These are phyloP conservation scores for Microctonus brassicae DNA, from an alignment of 2,888 invertebrate genomes.

Conservation along the genomic window DNA sequence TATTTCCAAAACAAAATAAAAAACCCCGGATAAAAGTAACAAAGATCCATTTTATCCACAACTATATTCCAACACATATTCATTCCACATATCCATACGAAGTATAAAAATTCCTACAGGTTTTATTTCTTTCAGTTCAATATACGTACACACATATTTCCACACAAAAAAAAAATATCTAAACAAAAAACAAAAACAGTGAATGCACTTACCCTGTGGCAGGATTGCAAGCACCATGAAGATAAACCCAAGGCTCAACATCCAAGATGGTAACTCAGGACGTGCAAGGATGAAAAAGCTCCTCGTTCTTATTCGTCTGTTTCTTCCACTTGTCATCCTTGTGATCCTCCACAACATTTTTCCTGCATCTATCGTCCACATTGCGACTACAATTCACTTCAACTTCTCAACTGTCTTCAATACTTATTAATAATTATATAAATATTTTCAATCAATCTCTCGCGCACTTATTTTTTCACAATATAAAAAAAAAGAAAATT, in stretches of 20 bases:
- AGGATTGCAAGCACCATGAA: constrained; percentile 62
- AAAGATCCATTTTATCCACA: background rate
- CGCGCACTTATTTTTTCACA: background rate
- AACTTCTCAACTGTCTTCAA: background rate
- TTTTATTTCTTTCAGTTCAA: background rate
- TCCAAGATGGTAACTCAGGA: constrained; percentile 55
- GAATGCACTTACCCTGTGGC: constrained; percentile 62
- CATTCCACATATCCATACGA: too few species aligned
- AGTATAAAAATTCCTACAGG: constrained; percentile 21
- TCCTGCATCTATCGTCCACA: constrained; percentile 12
- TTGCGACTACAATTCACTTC: background rate
- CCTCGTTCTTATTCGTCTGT: constrained; percentile 41
- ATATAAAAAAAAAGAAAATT: too few species aligned
- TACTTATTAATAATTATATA: too few species aligned
- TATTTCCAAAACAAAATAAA: background rate
- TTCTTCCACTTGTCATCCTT: constrained; percentile 40
- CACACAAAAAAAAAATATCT: background rate
- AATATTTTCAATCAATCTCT: background rate
- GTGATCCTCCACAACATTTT: constrained; percentile 37
- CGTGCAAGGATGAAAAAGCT: constrained; percentile 28
- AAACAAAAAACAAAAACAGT: constrained; percentile 7
- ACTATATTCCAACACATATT: too few species aligned
- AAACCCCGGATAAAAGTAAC: background rate
- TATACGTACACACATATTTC: background rate
- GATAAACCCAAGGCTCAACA: constrained; percentile 55